Evolutionary conservation across 2,888 invertebrate species (phyloP).

Genomic region (Onthophagus sagittarius): DNA sequence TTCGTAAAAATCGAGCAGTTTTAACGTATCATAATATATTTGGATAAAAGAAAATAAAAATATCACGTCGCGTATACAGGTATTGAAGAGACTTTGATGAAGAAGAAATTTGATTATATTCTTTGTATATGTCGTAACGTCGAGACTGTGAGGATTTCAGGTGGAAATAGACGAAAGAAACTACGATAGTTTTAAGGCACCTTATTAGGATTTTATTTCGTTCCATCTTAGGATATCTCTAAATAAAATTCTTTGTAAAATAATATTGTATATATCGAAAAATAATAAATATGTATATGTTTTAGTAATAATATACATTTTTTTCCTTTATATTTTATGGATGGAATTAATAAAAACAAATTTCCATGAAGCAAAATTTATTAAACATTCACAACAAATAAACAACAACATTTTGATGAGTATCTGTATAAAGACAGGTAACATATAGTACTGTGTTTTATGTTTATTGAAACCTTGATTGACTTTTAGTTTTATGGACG

Average conservation of each 20-base stretch:
- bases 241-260: constrained; percentile 18
- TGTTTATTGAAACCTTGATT: not conserved
- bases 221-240: constrained; percentile 14
- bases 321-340: constrained; percentile 4
- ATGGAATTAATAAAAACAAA: not conserved
- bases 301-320: constrained; percentile 11
- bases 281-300: constrained; percentile 17
- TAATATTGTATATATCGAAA: constrained; percentile 21
- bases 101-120: not conserved
- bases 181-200: constrained; percentile 8
- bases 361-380: constrained; percentile 6
- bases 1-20: no score
- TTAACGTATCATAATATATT: not conserved
- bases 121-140: constrained; percentile 7
- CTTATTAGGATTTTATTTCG: not conserved
- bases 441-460: not conserved
- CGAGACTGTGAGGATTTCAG: constrained; percentile 21
- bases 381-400: constrained; percentile 6
- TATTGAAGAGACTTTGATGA: not conserved
- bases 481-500: constrained; percentile 2
- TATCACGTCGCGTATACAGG: not conserved
- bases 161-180: constrained; percentile 8
- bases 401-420: not conserved
- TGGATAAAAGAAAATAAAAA: not conserved
- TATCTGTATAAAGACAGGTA: not conserved